A percentile compares a stretch with the other conserved stretches of the same genome.
These are phyloP conservation scores for Xiphorhynchus erythropygius DNA, from an alignment of 2,797 vertebrate species.

Conservation along the genomic window DNA sequence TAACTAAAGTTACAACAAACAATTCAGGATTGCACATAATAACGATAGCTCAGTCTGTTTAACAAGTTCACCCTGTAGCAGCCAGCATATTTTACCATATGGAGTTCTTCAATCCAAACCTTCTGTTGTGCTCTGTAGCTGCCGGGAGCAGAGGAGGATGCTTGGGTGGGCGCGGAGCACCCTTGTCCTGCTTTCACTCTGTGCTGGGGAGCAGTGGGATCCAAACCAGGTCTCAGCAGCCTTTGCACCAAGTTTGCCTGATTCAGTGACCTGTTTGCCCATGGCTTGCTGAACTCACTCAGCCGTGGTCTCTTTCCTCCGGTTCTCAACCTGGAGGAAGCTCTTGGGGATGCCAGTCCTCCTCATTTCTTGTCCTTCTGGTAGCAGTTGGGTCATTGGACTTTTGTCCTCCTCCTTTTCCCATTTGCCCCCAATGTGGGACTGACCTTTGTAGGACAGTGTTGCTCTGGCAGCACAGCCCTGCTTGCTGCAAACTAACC, in stretches of 20 bases:
- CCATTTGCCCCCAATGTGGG: not conserved
- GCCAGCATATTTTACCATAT: not conserved
- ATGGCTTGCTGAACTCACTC: not conserved
- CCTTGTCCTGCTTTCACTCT: not conserved
- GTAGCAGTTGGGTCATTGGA: not conserved
- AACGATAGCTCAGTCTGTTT: not conserved
- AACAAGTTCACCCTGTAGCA: not conserved
- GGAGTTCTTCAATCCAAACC: not conserved
- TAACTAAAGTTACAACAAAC: not conserved
- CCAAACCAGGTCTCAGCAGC: not conserved
- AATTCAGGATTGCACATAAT: not conserved
- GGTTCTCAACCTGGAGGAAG: accelerated
- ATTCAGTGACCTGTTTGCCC: not conserved
- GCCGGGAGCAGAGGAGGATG: not conserved
- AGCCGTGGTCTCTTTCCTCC: not conserved
- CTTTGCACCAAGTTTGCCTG: not conserved
- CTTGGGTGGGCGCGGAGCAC: not conserved
- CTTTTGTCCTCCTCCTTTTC: not conserved
- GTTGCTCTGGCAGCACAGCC: not conserved
- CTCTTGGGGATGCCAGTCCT: not conserved
- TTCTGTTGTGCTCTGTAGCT: not conserved
- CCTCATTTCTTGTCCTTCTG: not conserved
- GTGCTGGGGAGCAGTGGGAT: not conserved
- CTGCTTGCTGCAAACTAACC: not conserved
- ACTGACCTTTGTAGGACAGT: not conserved